Evolutionary conservation across 2,797 vertebrate genomes (phyloP), one percentile per base, ranked within the genome.

Genomic region (Prunella strophiata): DNA sequence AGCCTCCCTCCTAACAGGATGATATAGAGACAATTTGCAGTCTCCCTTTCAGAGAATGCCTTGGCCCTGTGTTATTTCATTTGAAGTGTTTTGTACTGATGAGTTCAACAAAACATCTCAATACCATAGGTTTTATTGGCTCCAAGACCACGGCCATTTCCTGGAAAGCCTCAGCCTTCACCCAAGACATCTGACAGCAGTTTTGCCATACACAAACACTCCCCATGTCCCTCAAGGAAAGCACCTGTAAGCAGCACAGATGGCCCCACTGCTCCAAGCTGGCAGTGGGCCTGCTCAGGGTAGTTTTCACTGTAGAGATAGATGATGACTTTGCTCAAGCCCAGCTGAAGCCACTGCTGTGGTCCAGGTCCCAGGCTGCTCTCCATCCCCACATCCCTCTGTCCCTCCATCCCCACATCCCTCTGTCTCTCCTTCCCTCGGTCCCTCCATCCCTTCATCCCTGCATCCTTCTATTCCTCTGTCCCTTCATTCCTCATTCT

Each of bases 91-190:
- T 58, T 16, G 22, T n/a, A 51, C 50, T 4, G 29, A 16, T 16
- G 29, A 80, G 30, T 74, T 81, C 22, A 62, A 8, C 11, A 61
- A 51, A 76, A 73, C 13, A 8, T 5, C 11, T 43, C n/a, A 30
- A 3, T 42, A 26, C 29, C 62, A 7, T 3, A 8, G 19, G 13
- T 47, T 40, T 50, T 57, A 25, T 14, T 29, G 18, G 27, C 42
- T 34, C 27, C 0, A 0, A 48, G 42, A 25, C 36, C 36, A 5
- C 3, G 3, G 79, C 16, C 57, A 3, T 65, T 32, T 43, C 36
- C 72, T 61, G 12, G 68, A 26, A 52, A 74, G 40, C 68, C 47
- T 47, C 34, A 45, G 3, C n/a, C 40, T 47, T 74, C 70, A 34
- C 17, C 25, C 54, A 32, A 34, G n/a, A 26, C 29, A 22, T 50